A percentile compares a stretch with the other conserved stretches of the same genome.
These are phyloP conservation scores for Lucilia sericata DNA, from an alignment of 1,140 invertebrate species.

Conservation along the genomic window DNA sequence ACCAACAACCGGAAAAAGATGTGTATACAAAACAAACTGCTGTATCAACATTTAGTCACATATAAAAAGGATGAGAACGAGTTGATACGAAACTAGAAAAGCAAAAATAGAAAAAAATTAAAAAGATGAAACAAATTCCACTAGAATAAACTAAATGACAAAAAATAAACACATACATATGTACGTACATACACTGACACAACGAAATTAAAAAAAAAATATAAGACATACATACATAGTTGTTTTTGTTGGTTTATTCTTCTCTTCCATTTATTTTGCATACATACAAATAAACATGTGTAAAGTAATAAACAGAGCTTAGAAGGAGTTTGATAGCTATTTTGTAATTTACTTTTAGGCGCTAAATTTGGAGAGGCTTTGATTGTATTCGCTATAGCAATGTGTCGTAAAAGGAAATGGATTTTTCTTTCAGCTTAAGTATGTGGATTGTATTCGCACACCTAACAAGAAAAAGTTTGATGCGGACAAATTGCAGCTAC, in stretches of 20 bases:
- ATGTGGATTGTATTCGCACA: no score
- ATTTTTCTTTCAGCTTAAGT: no score
- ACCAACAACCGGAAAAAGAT: conserved; percentile 30
- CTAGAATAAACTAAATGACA: conserved; percentile 27
- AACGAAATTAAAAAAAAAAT: conserved; percentile 11
- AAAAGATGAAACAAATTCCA: conserved; percentile 27
- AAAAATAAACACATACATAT: background rate
- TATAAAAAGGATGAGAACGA: background rate
- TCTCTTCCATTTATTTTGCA: conserved; percentile 2
- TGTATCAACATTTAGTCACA: conserved; percentile 41
- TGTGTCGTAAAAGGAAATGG: no score
- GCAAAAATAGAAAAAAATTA: background rate
- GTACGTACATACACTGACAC: background rate
- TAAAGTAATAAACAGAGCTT: background rate
- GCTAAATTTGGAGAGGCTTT: no score
- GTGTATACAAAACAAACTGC: conserved; percentile 38
- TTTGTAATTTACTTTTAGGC: background rate
- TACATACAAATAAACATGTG: background rate
- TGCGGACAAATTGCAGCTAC: no score
- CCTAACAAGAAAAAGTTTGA: no score
- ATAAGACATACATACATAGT: background rate
- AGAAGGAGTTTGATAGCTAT: background rate
- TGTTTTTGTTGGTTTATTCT: background rate
- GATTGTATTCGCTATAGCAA: no score
- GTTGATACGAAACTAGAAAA: background rate